Base-by-base conservation (phyloP, 2,113 vertebrate species). In the Rhinoderma darwinii region DNA sequence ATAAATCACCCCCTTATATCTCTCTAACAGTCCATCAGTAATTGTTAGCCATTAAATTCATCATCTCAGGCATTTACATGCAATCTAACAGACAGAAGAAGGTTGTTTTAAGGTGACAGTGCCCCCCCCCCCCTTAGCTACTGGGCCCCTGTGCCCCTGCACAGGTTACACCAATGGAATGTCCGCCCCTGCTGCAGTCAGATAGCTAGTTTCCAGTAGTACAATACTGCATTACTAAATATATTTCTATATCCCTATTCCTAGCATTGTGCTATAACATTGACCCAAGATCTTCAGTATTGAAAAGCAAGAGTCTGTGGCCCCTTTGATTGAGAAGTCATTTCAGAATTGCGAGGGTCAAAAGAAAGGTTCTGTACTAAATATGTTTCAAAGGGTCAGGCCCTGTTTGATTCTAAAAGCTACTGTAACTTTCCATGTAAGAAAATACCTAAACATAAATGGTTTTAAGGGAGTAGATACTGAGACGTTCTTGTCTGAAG, bases 361-460 rank as follows among this genome's bases (percentile, higher is more conserved):
- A 20, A 35, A 27, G 12, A 22, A 35, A 82, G 25, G 56, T 44
- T 43, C 56, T 20, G 51, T 66, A 44, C 35, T 66, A 10, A 41
- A 41, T 37, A n/a, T 61, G 54, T 41, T 5, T 81, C 35, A 27
- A 80, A 82, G 79, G 79, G 56, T 82, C 56, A 82, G 25, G 79
- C 56, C 50, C 22, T 20, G 35, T 50, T 44, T 41, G 43, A 77
- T 84, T 50, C 47, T 61, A 85, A 85, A 85, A 85, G 73, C 84
- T 72, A 86, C 84, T 78, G 84, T 68, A 78, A 72, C 43, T 79
- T 44, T 80, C 84, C 44, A 79, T 86, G 76, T 80, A 86, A 86
- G 61, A 86, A 72, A 86, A 86, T 80, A 50, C 76, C 66, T 30
- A 35, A 51, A n/a, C 59, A 50, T 61, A 80, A 80, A 88, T 50